phyloP scores from a whole-genome alignment of 2,113 vertebrate genomes.

The Apeltes quadracus region DNA sequence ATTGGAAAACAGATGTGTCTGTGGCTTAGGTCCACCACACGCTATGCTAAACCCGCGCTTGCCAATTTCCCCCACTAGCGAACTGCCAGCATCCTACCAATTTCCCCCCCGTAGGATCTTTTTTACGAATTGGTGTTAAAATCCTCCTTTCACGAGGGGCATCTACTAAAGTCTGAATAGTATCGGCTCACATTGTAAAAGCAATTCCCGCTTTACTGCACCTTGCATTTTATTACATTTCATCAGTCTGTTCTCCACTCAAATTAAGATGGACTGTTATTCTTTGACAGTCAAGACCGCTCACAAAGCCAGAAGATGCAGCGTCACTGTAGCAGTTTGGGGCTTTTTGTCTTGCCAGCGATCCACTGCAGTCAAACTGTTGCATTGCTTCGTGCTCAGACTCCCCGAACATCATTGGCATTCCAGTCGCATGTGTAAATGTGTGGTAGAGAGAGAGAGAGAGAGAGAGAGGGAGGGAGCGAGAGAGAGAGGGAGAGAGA shows the following conservation, averaged over 20 bases:
- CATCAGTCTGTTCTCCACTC: not conserved
- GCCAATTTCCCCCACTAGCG: not conserved
- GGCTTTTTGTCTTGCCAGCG: slow-evolving; percentile 51
- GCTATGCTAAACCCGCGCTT: slow-evolving; percentile 1
- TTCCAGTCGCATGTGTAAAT: slow-evolving; percentile 41
- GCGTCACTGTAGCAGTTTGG: slow-evolving; percentile 33
- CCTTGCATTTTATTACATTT: not conserved
- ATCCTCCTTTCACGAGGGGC: slow-evolving; percentile 7
- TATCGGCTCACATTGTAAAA: not conserved
- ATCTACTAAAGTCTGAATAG: slow-evolving; percentile 36
- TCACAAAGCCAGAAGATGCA: slow-evolving; percentile 11
- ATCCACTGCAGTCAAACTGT: slow-evolving; percentile 78
- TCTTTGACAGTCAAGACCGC: not conserved
- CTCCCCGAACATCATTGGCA: slow-evolving; percentile 68
- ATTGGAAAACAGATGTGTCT: not conserved
- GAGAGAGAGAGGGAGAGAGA: not conserved
- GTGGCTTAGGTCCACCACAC: not conserved
- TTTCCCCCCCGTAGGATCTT: not conserved
- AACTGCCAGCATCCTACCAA: not conserved
- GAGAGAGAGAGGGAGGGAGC: not conserved
- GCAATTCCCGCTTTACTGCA: not conserved
- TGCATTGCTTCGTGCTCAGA: slow-evolving; percentile 77
- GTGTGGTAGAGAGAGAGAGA: slow-evolving; percentile 19
- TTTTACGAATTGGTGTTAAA: not conserved
- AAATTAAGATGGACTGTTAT: not conserved